phyloP scores from a whole-genome alignment of 64 coral and sea anemone species.

The Montipora cactus region DNA sequence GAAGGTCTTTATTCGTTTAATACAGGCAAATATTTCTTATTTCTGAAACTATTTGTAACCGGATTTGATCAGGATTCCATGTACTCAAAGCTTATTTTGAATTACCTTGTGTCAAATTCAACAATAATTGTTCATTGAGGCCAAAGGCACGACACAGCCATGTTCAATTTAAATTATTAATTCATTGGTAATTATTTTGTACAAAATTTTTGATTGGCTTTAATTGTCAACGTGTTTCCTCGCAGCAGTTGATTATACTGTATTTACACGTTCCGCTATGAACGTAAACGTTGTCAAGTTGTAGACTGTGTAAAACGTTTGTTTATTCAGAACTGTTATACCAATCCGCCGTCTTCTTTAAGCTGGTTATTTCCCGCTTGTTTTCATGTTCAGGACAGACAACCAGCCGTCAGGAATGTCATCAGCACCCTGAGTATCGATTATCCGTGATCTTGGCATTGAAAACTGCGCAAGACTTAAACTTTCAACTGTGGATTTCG shows the following conservation, averaged over 20 bases:
- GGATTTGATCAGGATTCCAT: not conserved
- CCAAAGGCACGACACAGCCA: constrained; percentile 2
- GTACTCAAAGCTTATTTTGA: not conserved
- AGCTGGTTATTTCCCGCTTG: constrained; percentile 18
- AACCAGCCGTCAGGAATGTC: not conserved
- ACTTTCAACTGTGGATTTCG: not conserved
- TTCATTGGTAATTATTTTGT: not conserved
- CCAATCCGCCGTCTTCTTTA: not conserved
- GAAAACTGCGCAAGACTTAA: not conserved
- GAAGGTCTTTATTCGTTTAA: not conserved
- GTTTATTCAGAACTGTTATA: constrained; percentile 21
- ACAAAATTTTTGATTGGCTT: not conserved
- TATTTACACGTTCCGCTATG: not conserved
- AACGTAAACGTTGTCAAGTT: not conserved
- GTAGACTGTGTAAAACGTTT: constrained; percentile 10
- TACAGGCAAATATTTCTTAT: not conserved
- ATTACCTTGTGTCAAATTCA: no score
- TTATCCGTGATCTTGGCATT: not conserved
- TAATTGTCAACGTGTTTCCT: not conserved
- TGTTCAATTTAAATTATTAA: not conserved
- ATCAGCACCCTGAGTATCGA: not conserved
- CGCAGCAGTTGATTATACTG: no score
- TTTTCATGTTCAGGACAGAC: not conserved
- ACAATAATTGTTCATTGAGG: not conserved
- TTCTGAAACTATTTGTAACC: not conserved